Conservation (phyloP, 2,113 vertebrate species). For the Petrocephalus microphthalmus region DNA sequence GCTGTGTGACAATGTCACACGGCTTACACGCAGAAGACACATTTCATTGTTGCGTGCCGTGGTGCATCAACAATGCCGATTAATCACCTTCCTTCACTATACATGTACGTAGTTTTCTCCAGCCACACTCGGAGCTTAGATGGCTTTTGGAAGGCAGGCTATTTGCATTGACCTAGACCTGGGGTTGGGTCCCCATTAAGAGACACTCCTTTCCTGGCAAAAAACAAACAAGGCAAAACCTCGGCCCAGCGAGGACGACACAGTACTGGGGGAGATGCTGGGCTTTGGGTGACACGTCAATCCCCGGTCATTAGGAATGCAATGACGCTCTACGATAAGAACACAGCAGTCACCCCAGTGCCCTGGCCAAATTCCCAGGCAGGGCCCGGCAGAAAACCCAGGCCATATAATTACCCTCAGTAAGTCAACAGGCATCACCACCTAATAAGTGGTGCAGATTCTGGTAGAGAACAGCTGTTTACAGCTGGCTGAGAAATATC, state of each 20-base stretch:
- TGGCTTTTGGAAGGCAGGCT: neutral
- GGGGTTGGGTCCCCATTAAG: neutral
- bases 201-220: neutral
- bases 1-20: too few species aligned
- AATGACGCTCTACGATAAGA: neutral
- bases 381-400: neutral
- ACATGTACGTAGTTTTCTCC: neutral
- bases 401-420: neutral
- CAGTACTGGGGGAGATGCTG: neutral
- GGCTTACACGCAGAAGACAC: too few species aligned
- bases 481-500: neutral
- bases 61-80: too few species aligned
- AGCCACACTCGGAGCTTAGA: neutral
- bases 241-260: neutral
- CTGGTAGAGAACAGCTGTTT: neutral
- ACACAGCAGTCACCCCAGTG: neutral
- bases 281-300: neutral
- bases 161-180: neutral
- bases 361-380: neutral
- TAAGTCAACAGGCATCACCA: neutral
- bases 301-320: neutral
- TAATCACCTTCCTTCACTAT: too few species aligned
- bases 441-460: neutral
- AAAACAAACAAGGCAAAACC: neutral
- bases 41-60: too few species aligned